Percentiles rank a stretch among this genome's conserved stretches.
phyloP scores from a whole-genome alignment of 2,797 vertebrate species.

The Percopsis omiscomaycus region DNA sequence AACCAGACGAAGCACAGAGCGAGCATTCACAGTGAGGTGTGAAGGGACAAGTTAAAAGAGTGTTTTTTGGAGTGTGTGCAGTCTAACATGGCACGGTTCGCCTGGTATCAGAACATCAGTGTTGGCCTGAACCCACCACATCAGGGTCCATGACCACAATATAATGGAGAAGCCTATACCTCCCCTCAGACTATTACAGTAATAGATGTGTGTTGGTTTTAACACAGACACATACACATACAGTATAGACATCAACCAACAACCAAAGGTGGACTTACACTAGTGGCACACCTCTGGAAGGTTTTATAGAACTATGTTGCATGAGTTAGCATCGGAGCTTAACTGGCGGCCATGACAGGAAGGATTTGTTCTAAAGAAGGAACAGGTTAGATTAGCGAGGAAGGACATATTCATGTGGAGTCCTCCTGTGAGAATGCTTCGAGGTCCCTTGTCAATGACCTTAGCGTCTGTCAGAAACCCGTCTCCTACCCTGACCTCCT shows the following conservation, averaged over 20 bases:
- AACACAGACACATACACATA: not conserved
- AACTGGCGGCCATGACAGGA: not conserved
- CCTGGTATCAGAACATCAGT: conserved; percentile 30
- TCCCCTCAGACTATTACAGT: conserved; percentile 6
- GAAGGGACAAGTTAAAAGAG: conserved; percentile 31
- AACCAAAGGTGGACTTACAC: conserved; percentile 9
- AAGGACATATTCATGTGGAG: conserved; percentile 4
- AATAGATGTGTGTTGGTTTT: conserved; percentile 3
- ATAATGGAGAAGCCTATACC: conserved; percentile 33
- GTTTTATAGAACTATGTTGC: conserved; percentile 5
- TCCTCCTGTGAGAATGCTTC: conserved; percentile 10
- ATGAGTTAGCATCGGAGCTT: conserved; percentile 19
- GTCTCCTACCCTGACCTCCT: conserved; percentile 48
- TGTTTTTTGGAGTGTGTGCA: conserved; percentile 21
- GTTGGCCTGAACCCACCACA: conserved; percentile 36
- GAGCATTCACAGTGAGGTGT: not conserved
- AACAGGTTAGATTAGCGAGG: not conserved
- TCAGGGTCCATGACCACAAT: conserved; percentile 56
- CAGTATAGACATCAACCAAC: conserved; percentile 17
- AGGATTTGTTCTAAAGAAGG: no score
- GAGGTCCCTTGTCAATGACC: conserved; percentile 24
- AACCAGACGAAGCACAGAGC: conserved; percentile 46
- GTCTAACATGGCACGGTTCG: conserved; percentile 34
- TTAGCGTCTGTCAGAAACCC: conserved; percentile 37
- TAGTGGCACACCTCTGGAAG: not conserved